Conservation (phyloP, 2,888 invertebrate species). For the Polymixis lichenea region DNA sequence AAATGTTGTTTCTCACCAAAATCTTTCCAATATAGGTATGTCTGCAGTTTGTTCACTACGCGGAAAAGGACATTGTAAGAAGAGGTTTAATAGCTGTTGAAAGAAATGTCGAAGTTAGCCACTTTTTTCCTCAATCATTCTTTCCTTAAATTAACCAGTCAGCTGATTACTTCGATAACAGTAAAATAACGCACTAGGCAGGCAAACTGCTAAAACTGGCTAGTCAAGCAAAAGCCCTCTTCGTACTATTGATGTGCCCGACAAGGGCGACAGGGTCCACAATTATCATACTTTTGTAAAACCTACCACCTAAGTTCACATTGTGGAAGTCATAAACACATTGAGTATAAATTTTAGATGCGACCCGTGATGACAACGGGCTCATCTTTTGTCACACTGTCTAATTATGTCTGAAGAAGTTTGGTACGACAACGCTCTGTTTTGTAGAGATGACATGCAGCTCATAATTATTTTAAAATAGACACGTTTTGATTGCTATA, state of each 20-base stretch:
- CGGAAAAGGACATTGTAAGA: background rate
- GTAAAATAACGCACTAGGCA: background rate
- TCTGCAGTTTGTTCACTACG: background rate
- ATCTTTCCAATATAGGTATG: background rate
- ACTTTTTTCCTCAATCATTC: conserved; percentile 6
- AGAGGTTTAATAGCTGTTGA: background rate
- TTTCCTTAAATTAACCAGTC: background rate
- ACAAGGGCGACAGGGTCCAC: too few relatives aligned
- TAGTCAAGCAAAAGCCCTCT: too few relatives aligned
- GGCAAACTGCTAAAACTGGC: background rate
- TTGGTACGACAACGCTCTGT: too few relatives aligned
- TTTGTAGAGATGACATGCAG: background rate
- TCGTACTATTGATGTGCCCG: too few relatives aligned
- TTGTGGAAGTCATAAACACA: too few relatives aligned
- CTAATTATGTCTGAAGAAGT: background rate
- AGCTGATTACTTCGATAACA: background rate
- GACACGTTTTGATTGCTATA: background rate
- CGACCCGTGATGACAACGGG: background rate
- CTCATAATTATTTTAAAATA: background rate
- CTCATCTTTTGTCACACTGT: background rate
- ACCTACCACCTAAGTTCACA: too few relatives aligned
- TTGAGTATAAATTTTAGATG: too few relatives aligned
- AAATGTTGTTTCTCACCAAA: too few relatives aligned
- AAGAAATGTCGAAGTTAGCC: conserved; percentile 8
- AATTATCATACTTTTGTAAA: too few relatives aligned